These are phyloP conservation scores for Pammene fasciana DNA, from an alignment of 2,888 invertebrate species.

Conservation along the genomic window DNA sequence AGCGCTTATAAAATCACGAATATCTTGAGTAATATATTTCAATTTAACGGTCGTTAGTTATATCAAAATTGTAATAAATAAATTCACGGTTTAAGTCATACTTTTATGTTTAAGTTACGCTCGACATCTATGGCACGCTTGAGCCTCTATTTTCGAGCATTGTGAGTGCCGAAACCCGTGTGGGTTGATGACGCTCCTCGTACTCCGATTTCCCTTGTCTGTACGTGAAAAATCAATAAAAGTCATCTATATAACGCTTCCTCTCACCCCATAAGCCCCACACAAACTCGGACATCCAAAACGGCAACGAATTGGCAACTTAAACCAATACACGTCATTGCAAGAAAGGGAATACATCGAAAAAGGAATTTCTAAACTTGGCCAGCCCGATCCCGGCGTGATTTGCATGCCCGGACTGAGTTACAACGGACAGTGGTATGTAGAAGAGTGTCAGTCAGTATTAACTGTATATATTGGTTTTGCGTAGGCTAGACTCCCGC, in stretches of 20 bases:
- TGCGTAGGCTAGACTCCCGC: slow-evolving; percentile 7
- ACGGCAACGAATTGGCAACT: slow-evolving; percentile 55
- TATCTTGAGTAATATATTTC: too few species aligned
- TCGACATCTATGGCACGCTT: too few species aligned
- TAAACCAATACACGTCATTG: slow-evolving; percentile 57
- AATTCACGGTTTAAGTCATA: too few species aligned
- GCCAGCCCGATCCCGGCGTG: slow-evolving; percentile 52
- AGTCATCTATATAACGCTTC: neutral
- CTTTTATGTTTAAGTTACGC: too few species aligned
- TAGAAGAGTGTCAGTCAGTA: slow-evolving; percentile 17
- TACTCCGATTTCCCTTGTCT: too few species aligned
- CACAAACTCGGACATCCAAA: slow-evolving; percentile 52
- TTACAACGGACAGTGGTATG: slow-evolving; percentile 49
- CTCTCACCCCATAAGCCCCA: slow-evolving; percentile 11
- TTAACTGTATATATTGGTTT: slow-evolving; percentile 12
- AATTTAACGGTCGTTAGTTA: too few species aligned
- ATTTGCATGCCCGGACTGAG: slow-evolving; percentile 67
- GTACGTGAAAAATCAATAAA: too few species aligned
- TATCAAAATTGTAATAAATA: too few species aligned
- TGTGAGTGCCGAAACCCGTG: too few species aligned
- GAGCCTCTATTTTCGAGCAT: too few species aligned
- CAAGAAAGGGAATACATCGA: slow-evolving; percentile 57
- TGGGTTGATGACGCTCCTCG: too few species aligned
- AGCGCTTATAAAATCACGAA: too few species aligned
- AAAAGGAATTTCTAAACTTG: slow-evolving; percentile 67